Base-by-base conservation (phyloP, 2,797 vertebrate genomes). In the Sarcophilus harrisii region DNA sequence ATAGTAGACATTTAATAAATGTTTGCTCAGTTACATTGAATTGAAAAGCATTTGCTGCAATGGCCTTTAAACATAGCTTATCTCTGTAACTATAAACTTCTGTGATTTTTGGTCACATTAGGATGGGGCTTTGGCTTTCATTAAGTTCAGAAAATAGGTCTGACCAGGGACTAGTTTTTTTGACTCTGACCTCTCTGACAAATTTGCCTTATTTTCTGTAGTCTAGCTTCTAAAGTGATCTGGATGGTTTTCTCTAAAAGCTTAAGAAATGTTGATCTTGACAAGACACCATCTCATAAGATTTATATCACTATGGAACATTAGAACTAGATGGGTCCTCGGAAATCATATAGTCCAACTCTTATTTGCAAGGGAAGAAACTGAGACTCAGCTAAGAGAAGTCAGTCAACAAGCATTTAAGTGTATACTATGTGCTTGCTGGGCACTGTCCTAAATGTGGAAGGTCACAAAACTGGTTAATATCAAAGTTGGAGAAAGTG, bases 131-230 rank as follows among this genome's bases (percentile, higher is more conserved):
- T 59, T 24, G 52, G 60, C 49, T 57, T 10, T 27, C 10, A 92
- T 38, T 21, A 60, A 29, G 32, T 32, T 5, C 10, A 38, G 58
- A 57, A 54, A 30, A 13, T 54, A 57, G 95, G 9, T 24, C 87
- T 4, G 27, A 49, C 66, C 0, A 0, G 28, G 58, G 30, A 45
- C 62, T 94, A 12, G 0, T 0, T 0, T 18, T 94, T 58, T 59
- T 28, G 4, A 58, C 11, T 92, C 59, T 94, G 57, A 58, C 45
- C 55, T 58, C 54, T 27, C 0, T 1, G 58, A 32, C 18, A 0
- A 87, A 28, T 49, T 49, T 87, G 73, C 24, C 1, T 21, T 27
- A 45, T 87, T 49, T 21, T 87, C 24, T 24, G 3, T 49, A 10
- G 38, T 87, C 9, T 87, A 49, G 24, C 73, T 87, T 45, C 38